A percentile compares a stretch with the other conserved stretches of the same genome.
Conservation (phyloP, 37 sponge, comb jelly and placozoan genomes). For the Beroe ovata region DNA sequence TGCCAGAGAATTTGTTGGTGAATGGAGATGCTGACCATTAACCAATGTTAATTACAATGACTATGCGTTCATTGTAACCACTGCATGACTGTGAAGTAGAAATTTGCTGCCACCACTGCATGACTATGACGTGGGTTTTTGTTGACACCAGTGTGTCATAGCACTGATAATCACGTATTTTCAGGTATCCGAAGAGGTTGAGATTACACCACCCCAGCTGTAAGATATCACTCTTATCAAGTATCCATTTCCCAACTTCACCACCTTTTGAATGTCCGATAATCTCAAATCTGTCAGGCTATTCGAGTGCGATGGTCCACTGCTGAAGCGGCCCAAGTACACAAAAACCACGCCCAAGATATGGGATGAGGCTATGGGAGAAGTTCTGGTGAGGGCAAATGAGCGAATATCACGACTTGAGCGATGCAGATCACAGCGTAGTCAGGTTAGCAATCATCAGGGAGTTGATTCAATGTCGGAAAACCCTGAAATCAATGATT, state of each 20-base stretch:
- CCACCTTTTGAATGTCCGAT: not conserved
- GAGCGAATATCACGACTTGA: conserved; percentile 4
- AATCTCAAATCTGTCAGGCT: conserved; percentile 6
- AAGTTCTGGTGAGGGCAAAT: not conserved
- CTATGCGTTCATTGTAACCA: no score
- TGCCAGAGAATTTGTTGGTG: no score
- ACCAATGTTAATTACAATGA: no score
- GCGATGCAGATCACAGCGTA: not conserved
- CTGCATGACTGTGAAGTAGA: no score
- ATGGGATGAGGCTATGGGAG: not conserved
- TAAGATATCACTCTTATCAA: no score
- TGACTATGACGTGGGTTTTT: no score
- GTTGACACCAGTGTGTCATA: not conserved
- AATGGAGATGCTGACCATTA: no score
- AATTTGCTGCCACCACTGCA: no score
- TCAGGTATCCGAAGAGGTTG: conserved; percentile 24
- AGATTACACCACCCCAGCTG: conserved; percentile 4
- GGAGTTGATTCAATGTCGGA: no score
- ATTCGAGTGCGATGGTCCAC: conserved; percentile 19
- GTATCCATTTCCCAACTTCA: no score
- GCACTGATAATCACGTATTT: not conserved
- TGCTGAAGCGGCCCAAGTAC: conserved; percentile 14
- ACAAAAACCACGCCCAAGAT: not conserved
- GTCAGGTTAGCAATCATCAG: no score
- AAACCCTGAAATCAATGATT: no score